These are phyloP conservation scores for Synanthedon tipuliformis DNA, from an alignment of 2,888 invertebrate species.

Conservation along the genomic window DNA sequence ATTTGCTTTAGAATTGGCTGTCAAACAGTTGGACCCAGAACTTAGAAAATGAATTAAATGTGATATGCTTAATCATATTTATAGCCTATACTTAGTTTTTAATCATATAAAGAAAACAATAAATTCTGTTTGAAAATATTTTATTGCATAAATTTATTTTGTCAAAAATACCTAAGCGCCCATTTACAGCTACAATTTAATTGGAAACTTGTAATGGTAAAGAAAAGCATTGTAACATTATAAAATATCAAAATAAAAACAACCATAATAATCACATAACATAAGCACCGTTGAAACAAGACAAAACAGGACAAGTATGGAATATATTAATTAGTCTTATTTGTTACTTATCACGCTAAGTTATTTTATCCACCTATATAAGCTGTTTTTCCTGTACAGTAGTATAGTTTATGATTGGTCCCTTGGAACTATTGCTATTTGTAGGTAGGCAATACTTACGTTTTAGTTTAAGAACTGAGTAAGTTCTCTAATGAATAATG, in stretches of 20 bases:
- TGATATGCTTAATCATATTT: slow-evolving; percentile 7
- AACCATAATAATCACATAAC: background rate
- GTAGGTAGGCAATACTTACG: too few species aligned
- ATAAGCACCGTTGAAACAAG: background rate
- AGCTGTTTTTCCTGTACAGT: background rate
- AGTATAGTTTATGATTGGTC: background rate
- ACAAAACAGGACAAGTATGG: background rate
- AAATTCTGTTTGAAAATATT: slow-evolving; percentile 4
- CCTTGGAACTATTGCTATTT: too few species aligned
- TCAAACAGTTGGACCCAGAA: slow-evolving; percentile 35
- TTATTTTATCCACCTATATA: background rate
- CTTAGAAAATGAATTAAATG: slow-evolving; percentile 1
- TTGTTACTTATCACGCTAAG: background rate
- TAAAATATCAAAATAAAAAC: background rate
- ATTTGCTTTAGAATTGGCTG: slow-evolving; percentile 75
- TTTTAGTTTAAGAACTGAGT: too few species aligned
- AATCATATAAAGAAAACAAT: background rate
- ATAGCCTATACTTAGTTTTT: too few species aligned
- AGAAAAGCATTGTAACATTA: background rate
- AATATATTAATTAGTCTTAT: background rate
- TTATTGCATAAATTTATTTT: background rate
- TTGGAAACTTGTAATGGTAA: background rate
- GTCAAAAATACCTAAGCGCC: slow-evolving; percentile 5
- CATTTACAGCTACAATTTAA: too few species aligned
- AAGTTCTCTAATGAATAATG: background rate